A percentile compares a stretch with the other conserved stretches of the same genome.
Conservation (phyloP, 2,113 vertebrate genomes). For the Agelaius phoeniceus region DNA sequence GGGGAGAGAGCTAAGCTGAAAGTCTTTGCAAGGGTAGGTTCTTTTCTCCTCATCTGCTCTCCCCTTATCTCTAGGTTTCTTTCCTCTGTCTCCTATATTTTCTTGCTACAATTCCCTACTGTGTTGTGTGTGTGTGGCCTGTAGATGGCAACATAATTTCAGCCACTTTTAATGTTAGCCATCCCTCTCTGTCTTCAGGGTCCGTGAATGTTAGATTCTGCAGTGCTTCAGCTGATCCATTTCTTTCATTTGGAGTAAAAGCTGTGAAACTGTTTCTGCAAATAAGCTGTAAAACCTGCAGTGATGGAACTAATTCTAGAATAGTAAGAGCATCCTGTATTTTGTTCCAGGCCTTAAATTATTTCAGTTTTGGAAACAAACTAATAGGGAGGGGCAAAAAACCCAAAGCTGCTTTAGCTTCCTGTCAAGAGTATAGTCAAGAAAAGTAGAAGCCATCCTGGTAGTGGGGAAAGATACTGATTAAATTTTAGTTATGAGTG, state of each 20-base stretch:
- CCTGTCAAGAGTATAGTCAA: neutral
- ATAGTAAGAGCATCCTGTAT: neutral
- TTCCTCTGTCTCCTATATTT: neutral
- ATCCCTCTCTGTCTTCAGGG: neutral
- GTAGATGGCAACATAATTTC: slow-evolving; percentile 52
- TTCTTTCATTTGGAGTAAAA: neutral
- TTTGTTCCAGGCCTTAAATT: neutral
- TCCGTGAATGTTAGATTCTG: neutral
- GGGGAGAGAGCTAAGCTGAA: neutral
- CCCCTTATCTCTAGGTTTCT: neutral
- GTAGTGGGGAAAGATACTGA: neutral
- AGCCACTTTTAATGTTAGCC: neutral
- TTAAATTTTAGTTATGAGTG: neutral
- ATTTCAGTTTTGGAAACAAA: neutral
- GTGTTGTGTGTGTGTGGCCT: neutral
- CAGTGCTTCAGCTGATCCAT: neutral
- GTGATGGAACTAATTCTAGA: neutral
- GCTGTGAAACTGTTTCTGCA: neutral
- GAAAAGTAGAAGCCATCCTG: neutral
- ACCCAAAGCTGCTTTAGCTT: neutral
- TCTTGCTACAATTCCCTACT: neutral
- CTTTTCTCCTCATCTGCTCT: neutral
- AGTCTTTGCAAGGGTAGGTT: neutral
- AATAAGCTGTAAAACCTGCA: neutral
- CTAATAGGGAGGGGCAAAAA: neutral